Conservation (phyloP, 2,797 vertebrate genomes). For the Antrozous pallidus region DNA sequence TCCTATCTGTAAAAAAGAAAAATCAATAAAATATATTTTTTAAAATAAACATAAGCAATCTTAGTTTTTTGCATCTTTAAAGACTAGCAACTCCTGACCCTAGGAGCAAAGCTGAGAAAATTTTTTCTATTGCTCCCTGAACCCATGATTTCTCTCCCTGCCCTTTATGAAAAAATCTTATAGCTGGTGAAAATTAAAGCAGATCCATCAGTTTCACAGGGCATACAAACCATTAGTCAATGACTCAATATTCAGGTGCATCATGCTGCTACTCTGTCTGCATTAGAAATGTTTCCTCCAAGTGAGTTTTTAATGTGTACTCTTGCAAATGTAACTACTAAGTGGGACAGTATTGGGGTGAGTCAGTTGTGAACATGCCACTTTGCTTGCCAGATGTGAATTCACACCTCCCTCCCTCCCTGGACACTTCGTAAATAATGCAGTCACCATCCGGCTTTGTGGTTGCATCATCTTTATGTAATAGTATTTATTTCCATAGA, state of each 20-base stretch:
- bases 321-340: slow-evolving; percentile 3
- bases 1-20: too few species aligned
- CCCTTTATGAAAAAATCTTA: background rate
- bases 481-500: background rate
- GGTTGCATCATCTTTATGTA: background rate
- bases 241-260: slow-evolving; percentile 14
- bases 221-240: background rate
- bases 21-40: too few species aligned
- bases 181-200: slow-evolving; percentile 38
- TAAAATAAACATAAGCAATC: background rate
- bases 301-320: background rate
- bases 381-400: background rate
- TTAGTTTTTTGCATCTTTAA: background rate
- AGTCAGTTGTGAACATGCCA: background rate
- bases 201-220: background rate
- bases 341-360: background rate
- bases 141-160: background rate
- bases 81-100: background rate
- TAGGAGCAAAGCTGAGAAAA: background rate
- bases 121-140: background rate
- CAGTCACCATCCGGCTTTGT: background rate
- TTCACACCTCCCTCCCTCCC: background rate
- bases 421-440: background rate
- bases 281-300: background rate
- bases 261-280: background rate